Evolutionary conservation across 2,888 invertebrate species (phyloP), one percentile per base, ranked within the genome.

Genomic region (Cerceris rybyensis): DNA sequence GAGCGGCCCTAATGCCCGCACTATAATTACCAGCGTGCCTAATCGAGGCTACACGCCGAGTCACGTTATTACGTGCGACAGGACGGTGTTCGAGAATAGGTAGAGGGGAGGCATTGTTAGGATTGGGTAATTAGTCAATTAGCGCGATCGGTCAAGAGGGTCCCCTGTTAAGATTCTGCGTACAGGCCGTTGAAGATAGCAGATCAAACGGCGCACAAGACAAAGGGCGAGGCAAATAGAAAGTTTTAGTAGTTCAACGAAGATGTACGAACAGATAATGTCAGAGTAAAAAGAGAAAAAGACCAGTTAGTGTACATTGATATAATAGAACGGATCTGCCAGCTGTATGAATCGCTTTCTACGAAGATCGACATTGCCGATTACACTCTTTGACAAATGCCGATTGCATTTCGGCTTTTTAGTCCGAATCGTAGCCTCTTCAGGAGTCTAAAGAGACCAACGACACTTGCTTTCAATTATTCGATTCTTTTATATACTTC

Each of bases 61-160:
- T 70, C 50, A 71, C 67, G 73, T 80, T 80, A 75, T 80, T 78
- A 78, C 73, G 63, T 9, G 57, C 61, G 61, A 78, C 66, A 66
- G 42, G 67, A 43, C 63, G 63, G 17, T 69, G 79, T 63, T 70
- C 49, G 49, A 55, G 55, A 70, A 68, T 54, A 39, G 39, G 8
- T 7, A 57, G 39, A 46, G 58, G 17, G 42, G 64, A 55, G 43
- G 42, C 55, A 58, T 50, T 72, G 70, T 60, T 63, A 74, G 67
- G 55, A 69, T 46, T 63, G 67, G 54, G 58, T 82, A 80, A 78
- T 82, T 82, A 76, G 74, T 69, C 55, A 75, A 76, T 80, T 80
- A 79, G 66, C 28, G 55, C 46, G 52, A 68, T 70, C 43, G 64
- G 64, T 65, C 68, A 67, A 78, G 14, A 43, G 61, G 67, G 54